Evolutionary conservation across 2,888 invertebrate species (phyloP).

Genomic region (Chrysodeixis includens): DNA sequence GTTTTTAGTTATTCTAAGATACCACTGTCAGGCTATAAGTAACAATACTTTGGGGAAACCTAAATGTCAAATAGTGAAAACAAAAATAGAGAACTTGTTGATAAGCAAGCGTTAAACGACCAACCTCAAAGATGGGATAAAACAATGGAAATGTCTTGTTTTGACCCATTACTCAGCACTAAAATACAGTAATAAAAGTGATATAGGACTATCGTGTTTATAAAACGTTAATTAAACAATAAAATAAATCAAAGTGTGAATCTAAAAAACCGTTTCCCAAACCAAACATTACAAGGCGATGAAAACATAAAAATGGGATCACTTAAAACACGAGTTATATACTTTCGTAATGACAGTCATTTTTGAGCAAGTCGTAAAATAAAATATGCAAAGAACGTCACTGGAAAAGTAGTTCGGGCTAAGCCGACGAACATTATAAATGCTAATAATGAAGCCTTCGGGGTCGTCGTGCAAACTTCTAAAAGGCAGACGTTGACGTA

Average conservation of each 20-base stretch:
- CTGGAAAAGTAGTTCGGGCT: constrained; percentile 19
- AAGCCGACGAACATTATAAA: constrained; percentile 50
- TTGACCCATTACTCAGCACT: background rate
- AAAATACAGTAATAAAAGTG: background rate
- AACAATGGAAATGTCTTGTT: background rate
- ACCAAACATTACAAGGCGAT: constrained; percentile 8
- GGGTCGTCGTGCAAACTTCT: constrained; percentile 48
- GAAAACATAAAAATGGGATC: constrained; percentile 7
- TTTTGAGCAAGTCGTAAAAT: constrained; percentile 39
- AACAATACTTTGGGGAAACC: no score
- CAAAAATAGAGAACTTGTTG: no score
- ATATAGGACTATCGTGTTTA: no score
- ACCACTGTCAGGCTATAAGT: no score
- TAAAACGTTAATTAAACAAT: no score
- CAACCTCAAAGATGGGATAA: background rate
- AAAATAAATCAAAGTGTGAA: background rate
- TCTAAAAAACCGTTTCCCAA: background rate
- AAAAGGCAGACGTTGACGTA: constrained; percentile 50
- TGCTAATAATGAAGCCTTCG: constrained; percentile 54
- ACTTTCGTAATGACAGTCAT: constrained; percentile 12
- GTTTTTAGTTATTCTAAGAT: no score
- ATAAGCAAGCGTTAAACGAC: no score
- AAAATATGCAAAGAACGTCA: constrained; percentile 49
- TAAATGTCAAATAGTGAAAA: no score
- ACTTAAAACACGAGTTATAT: constrained; percentile 20